These are phyloP conservation scores for Mus spicilegus DNA, from an alignment of 2,113 vertebrate genomes.

Conservation along the genomic window DNA sequence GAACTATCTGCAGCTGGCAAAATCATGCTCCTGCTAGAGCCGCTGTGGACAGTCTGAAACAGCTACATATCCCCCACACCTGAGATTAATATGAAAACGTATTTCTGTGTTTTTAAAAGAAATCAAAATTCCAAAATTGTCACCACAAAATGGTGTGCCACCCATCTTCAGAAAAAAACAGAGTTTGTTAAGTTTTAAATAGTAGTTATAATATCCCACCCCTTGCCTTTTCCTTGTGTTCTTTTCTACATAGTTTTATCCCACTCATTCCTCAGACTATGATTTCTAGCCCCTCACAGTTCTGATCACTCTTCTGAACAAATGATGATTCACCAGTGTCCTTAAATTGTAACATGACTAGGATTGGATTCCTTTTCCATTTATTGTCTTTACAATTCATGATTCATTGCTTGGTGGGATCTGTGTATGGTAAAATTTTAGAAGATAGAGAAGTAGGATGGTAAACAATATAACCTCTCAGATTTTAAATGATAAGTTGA, in stretches of 20 bases:
- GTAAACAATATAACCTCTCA: background rate
- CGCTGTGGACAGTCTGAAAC: too few relatives aligned
- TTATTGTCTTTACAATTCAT: conserved; percentile 1
- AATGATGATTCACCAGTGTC: background rate
- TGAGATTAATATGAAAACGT: too few relatives aligned
- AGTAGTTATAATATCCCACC: background rate
- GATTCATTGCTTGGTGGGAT: background rate
- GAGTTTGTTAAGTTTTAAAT: conserved; percentile 9
- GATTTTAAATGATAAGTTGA: conserved; percentile 24
- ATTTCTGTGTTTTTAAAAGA: too few relatives aligned
- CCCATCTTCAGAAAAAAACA: background rate
- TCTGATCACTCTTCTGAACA: background rate
- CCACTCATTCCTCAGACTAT: background rate
- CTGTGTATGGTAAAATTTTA: background rate
- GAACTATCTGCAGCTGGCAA: too few relatives aligned
- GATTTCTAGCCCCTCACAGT: conserved; percentile 29
- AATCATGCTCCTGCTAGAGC: too few relatives aligned
- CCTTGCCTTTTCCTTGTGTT: background rate
- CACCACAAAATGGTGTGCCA: background rate
- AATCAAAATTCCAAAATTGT: too few relatives aligned
- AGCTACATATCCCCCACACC: too few relatives aligned
- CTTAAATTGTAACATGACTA: conserved; percentile 32
- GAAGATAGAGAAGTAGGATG: background rate
- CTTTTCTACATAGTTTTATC: background rate
- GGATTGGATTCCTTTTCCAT: conserved; percentile 22